Base-by-base conservation (phyloP, 2,888 invertebrate species). In the Campaea margaritaria region DNA sequence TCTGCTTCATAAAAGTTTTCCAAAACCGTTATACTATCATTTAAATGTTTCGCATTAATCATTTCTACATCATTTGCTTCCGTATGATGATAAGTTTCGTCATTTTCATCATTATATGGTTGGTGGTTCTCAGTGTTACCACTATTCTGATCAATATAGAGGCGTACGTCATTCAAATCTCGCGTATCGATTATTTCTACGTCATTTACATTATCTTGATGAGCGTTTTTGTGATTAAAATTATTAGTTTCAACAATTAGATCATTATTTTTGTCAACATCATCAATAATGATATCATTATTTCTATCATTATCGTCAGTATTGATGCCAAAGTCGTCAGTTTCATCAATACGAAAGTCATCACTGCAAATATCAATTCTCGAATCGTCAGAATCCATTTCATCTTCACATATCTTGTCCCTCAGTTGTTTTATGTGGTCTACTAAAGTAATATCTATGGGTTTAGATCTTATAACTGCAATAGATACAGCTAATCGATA, bases 391-490 rank as follows among this genome's bases (percentile, higher is more conserved):
- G 34, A 47, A 3, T 74, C 75, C 44, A 62, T 69, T 31, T 56
- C 67, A 14, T 72, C 51, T 16, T 72, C 56, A n/a, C 64, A 67
- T 36, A 82, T 49, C 59, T 73, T 79, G 9, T 61, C 65, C 79
- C 65, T 78, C 36, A 88, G 49, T 27, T 73, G 53, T 45, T 72
- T 34, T 54, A 88, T 64, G 52, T 85, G 81, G 13, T 78, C 56
- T 9, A 75, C 71, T 2, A 78, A 61, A 1, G 71, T 63, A 34
- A 75, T 0, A 14, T 79, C 58, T n/a, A 70, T 54, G 0, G 87
- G 87, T 76, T 83, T 86, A 0, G 67, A 74, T 70, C 76, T 82
- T 46, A 89, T 48, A 0, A 87, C 68, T 1, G 82, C 80, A 65
- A 87, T 66, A 1, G 87, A 81, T 28, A 82, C 56, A 0, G 79